phyloP scores from a whole-genome alignment of 2,797 vertebrate species.

The Anguilla anguilla region DNA sequence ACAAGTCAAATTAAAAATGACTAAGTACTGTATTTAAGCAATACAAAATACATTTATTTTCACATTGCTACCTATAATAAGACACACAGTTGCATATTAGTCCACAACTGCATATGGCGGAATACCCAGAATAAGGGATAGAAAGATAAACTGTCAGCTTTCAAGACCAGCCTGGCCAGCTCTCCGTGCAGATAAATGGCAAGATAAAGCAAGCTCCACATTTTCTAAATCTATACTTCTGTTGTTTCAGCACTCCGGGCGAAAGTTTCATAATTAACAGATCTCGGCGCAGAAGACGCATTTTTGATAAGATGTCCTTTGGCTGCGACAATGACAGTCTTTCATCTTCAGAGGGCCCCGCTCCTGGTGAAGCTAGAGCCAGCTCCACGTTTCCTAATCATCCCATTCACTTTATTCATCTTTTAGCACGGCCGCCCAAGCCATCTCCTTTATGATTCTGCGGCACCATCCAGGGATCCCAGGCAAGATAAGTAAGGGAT shows the following conservation, averaged over 20 bases:
- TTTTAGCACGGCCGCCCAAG: slow-evolving; percentile 38
- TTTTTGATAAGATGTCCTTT: slow-evolving; percentile 73
- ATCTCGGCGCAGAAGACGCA: slow-evolving; percentile 58
- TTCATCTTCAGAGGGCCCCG: slow-evolving; percentile 61
- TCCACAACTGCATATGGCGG: not conserved
- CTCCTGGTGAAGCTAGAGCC: slow-evolving; percentile 64
- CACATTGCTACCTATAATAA: not conserved
- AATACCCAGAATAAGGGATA: not conserved
- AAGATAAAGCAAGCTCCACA: slow-evolving; percentile 39
- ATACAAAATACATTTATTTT: not conserved
- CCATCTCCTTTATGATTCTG: slow-evolving; percentile 32
- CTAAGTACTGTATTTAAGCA: not conserved
- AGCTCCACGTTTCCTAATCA: slow-evolving; percentile 45
- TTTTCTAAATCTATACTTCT: slow-evolving; percentile 49
- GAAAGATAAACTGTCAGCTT: not conserved
- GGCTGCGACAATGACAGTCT: slow-evolving; percentile 68
- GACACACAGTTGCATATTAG: not conserved
- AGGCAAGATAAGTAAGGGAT: slow-evolving; percentile 36
- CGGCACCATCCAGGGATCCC: not conserved
- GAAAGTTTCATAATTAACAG: slow-evolving; percentile 69
- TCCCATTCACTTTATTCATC: slow-evolving; percentile 52
- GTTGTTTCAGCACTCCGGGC: slow-evolving; percentile 64
- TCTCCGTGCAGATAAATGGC: slow-evolving; percentile 40
- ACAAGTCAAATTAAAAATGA: not conserved
- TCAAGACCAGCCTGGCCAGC: not conserved